phyloP scores from a whole-genome alignment of 1,140 invertebrate species.

The Hydropsyche tenuis region DNA sequence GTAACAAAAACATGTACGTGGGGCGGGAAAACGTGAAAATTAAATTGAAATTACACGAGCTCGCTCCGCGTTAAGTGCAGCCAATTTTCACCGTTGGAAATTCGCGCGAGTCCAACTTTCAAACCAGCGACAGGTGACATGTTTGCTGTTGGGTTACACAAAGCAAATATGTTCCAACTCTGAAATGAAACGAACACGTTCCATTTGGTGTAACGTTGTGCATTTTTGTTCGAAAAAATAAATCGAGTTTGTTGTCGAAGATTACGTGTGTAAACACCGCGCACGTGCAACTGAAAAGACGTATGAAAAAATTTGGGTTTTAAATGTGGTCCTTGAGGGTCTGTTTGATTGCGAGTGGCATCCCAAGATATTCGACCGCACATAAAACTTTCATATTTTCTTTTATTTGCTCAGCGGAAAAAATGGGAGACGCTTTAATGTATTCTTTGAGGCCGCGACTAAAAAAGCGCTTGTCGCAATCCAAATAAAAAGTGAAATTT shows the following conservation, averaged over 20 bases:
- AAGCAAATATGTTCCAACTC: neutral
- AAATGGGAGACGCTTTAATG: neutral
- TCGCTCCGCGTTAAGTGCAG: neutral
- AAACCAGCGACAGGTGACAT: slow-evolving; percentile 4
- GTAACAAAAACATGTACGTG: too few species aligned
- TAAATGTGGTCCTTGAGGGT: neutral
- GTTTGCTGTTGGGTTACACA: neutral
- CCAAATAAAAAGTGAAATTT: neutral
- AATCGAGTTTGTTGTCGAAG: too few species aligned
- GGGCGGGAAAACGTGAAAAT: neutral
- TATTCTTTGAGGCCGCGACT: neutral
- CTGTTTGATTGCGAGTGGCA: neutral
- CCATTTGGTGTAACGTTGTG: too few species aligned
- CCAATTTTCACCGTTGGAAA: neutral
- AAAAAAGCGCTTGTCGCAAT: neutral
- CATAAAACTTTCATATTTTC: slow-evolving; percentile 10
- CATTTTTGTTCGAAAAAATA: too few species aligned
- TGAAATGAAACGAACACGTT: too few species aligned
- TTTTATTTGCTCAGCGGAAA: neutral
- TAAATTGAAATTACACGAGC: slow-evolving; percentile 21
- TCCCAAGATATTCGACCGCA: neutral
- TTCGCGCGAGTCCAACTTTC: neutral
- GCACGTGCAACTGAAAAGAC: too few species aligned
- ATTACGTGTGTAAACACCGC: too few species aligned
- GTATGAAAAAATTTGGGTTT: too few species aligned